Base-by-base conservation (phyloP, 2,888 invertebrate genomes). In the Yponomeuta plumbellus region DNA sequence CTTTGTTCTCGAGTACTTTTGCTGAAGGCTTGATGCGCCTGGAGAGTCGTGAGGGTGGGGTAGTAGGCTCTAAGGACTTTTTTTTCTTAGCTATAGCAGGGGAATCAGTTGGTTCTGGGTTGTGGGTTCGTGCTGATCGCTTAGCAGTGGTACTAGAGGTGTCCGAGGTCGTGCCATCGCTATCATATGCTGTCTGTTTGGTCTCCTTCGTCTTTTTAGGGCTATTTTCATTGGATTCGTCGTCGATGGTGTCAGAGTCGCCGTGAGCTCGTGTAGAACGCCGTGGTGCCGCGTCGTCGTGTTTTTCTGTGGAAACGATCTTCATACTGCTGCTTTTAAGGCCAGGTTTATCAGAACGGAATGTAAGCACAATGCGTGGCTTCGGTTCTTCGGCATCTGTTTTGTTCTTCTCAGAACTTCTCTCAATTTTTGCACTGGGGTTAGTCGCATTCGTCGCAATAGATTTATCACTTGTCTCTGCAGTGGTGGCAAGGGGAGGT, bases 21-120 rank as follows among this genome's bases (percentile, higher is more conserved):
- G 93, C 92, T 3, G 94, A 94, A 10, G 94, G 94, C 76, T 94
- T 94, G 66, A 94, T 92, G 66, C 93, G 91, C 5, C 94, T 88
- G 0, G 87, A 86, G 11, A 83, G 70, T 20, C 89, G 74, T 1
- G 81, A 76, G 17, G 87, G 81, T 59, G 87, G 81, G 61, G 71
- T 75, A 5, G 86, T 76, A 72, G 92, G 92, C 73, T 93, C 93
- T 73, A 94, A 94, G 0, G 93, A 93, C 72, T 95, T 95, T 77
- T 95, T 94, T 77, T 95, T 95, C 17, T 94, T 89, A 0, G 94
- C 94, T 73, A 95, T 95, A 11, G 95, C 95, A 80, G 95, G 92
- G 64, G 94, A 94, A 69, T 94, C 92, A 20, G 83, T 83, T 61
- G 85, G 92, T 72, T 94, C 94, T 75, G 93, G 94, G 71, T 93